Conservation (phyloP, 2,797 vertebrate species). For the Apodemus agrarius region DNA sequence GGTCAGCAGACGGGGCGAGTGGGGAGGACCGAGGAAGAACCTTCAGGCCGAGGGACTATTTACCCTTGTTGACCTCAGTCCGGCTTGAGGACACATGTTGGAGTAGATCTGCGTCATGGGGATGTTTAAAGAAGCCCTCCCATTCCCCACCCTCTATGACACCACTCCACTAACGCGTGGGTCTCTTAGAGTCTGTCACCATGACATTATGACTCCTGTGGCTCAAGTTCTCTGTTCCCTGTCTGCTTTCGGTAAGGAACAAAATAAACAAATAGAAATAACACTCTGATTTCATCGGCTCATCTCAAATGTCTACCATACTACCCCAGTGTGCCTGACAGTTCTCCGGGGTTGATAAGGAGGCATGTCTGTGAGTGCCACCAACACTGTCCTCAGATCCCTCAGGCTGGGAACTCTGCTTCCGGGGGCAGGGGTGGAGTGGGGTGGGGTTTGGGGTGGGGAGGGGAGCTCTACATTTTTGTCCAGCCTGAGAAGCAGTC, state of each 20-base stretch:
- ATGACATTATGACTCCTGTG: rapidly evolving
- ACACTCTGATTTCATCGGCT: background rate
- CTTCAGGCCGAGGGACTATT: conserved; percentile 76
- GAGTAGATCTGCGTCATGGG: background rate
- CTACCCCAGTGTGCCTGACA: background rate
- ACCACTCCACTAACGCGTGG: background rate
- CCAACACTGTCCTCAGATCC: rapidly evolving
- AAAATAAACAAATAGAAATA: background rate
- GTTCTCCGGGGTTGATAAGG: background rate
- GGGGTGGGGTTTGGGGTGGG: no score
- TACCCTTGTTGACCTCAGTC: conserved; percentile 64
- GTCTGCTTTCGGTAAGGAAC: background rate
- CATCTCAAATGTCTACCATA: background rate
- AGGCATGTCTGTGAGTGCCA: rapidly evolving
- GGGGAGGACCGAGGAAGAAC: conserved; percentile 79
- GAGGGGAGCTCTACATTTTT: background rate
- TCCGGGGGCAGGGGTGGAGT: no score
- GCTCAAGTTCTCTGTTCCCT: background rate
- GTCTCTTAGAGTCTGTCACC: no score
- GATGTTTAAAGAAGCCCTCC: background rate
- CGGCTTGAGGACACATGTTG: conserved; percentile 56
- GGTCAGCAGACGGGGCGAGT: conserved; percentile 84
- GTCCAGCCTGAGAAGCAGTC: background rate
- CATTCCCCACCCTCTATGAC: rapidly evolving
- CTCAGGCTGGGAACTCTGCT: rapidly evolving